Evolutionary conservation across 2,797 vertebrate species (phyloP).

Genomic region (Limnodromus scolopaceus): DNA sequence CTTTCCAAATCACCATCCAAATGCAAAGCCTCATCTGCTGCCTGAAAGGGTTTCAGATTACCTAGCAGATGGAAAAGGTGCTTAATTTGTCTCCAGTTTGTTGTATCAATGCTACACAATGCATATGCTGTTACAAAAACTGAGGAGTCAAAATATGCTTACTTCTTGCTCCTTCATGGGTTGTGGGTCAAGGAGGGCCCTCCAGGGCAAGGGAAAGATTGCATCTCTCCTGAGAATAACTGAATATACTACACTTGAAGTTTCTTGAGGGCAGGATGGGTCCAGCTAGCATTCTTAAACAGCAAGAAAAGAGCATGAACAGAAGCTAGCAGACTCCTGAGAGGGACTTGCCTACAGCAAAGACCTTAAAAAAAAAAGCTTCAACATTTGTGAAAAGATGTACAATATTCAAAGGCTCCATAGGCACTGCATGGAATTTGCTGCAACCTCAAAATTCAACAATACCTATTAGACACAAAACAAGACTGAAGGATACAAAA

Average conservation of each 20-base stretch:
- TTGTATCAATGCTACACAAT: not conserved
- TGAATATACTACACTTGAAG: not conserved
- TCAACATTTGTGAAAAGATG: not conserved
- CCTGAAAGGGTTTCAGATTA: not conserved
- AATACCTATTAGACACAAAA: not conserved
- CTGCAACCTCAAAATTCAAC: not conserved
- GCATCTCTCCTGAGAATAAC: not conserved
- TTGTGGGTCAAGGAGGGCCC: not conserved
- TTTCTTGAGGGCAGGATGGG: not conserved
- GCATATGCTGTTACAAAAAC: not conserved
- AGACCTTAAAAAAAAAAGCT: not conserved
- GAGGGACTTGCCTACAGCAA: not conserved
- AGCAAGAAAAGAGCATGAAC: not conserved
- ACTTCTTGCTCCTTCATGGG: not conserved
- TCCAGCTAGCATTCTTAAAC: not conserved
- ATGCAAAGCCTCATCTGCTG: slow-evolving; percentile 11
- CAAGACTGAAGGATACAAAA: not conserved
- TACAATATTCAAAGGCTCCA: not conserved
- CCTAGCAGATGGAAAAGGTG: not conserved
- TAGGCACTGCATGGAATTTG: not conserved
- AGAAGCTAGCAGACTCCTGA: not conserved
- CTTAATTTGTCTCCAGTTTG: not conserved
- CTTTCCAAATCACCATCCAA: not conserved
- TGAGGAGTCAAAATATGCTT: fast-evolving
- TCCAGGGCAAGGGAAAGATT: not conserved